phyloP scores from a whole-genome alignment of 1,140 invertebrate genomes.

The Macrobrachium rosenbergii region DNA sequence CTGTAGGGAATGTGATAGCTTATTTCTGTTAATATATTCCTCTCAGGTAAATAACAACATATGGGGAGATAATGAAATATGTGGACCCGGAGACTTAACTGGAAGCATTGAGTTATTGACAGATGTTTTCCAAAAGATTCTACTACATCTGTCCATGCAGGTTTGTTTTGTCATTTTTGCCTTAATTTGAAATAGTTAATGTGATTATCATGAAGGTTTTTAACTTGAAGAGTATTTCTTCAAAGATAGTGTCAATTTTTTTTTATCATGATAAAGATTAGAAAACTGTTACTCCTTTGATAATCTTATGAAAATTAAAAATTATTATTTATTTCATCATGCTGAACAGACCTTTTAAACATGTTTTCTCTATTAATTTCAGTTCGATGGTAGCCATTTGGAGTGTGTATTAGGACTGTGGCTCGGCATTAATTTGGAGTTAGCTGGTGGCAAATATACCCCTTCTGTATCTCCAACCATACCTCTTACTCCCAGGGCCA shows the following conservation, averaged over 20 bases:
- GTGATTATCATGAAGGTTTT: too few relatives aligned
- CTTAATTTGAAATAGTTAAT: not conserved
- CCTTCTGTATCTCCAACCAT: slow-evolving; percentile 66
- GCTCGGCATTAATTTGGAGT: slow-evolving; percentile 67
- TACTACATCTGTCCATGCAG: slow-evolving; percentile 52
- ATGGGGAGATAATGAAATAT: slow-evolving; percentile 55
- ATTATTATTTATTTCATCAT: too few relatives aligned
- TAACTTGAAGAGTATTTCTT: too few relatives aligned
- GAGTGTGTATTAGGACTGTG: slow-evolving; percentile 67
- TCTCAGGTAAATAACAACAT: slow-evolving; percentile 37
- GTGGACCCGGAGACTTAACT: slow-evolving; percentile 53
- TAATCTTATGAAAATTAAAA: too few relatives aligned
- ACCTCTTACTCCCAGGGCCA: slow-evolving; percentile 65
- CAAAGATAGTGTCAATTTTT: too few relatives aligned
- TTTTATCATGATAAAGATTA: too few relatives aligned
- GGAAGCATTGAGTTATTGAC: slow-evolving; percentile 55
- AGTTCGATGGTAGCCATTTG: slow-evolving; percentile 64
- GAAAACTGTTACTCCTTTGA: too few relatives aligned
- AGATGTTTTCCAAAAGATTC: slow-evolving; percentile 60
- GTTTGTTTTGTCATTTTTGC: slow-evolving; percentile 10
- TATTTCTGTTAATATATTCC: not conserved
- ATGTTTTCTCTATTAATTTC: not conserved
- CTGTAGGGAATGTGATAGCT: not conserved
- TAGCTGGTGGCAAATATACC: slow-evolving; percentile 64
- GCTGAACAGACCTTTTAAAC: not conserved